phyloP scores from a whole-genome alignment of 1,140 invertebrate species.

The Oppia nitens region DNA sequence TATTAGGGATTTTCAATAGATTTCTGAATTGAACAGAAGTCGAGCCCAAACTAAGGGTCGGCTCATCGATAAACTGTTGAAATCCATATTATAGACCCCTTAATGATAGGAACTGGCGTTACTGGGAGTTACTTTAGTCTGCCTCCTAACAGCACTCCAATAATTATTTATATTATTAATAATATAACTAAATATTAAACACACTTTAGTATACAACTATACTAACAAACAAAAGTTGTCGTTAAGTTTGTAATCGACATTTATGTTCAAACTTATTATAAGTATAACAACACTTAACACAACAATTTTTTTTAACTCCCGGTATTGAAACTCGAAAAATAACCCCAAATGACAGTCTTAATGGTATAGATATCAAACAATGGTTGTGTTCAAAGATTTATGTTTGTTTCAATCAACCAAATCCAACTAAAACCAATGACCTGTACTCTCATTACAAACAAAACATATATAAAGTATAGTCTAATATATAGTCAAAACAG shows the following conservation, averaged over 20 bases:
- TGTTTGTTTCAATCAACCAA: not conserved
- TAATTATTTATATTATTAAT: too few relatives aligned
- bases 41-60: not conserved
- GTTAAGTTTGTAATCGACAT: not conserved
- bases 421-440: not conserved
- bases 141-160: not conserved
- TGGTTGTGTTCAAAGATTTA: not conserved
- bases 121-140: not conserved
- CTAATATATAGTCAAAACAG: too few relatives aligned
- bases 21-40: not conserved
- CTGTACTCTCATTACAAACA: too few relatives aligned
- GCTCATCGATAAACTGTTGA: not conserved
- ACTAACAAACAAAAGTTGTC: too few relatives aligned
- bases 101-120: not conserved
- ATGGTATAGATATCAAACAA: not conserved
- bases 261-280: not conserved
- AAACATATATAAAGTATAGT: too few relatives aligned
- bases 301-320: not conserved
- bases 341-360: not conserved
- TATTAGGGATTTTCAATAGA: not conserved
- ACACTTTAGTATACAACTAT: too few relatives aligned
- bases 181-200: too few relatives aligned
- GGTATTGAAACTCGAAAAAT: too few relatives aligned
- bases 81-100: not conserved
- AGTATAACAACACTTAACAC: not conserved